phyloP scores from a whole-genome alignment of 2,797 vertebrate species.

The Sebastolobus alascanus region DNA sequence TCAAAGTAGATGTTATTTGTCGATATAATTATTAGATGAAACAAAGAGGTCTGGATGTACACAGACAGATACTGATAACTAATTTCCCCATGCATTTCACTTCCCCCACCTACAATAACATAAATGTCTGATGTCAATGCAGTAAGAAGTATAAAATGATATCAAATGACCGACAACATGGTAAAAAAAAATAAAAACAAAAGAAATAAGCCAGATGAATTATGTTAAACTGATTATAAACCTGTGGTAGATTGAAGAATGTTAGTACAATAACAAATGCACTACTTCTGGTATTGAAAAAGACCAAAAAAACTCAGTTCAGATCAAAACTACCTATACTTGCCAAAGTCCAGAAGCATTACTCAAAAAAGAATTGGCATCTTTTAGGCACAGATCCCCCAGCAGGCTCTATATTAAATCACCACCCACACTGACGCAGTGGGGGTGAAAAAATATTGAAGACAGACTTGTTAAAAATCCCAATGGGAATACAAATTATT shows the following conservation, averaged over 20 bases:
- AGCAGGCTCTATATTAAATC: not conserved
- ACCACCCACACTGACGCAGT: not conserved
- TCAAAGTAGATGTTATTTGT: not conserved
- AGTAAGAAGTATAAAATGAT: not conserved
- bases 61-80: not conserved
- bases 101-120: not conserved
- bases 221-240: not conserved
- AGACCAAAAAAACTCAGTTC: not conserved
- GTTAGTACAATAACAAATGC: not conserved
- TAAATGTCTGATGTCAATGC: not conserved
- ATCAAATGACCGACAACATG: not conserved
- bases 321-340: not conserved
- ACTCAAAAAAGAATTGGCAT: not conserved
- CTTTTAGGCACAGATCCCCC: not conserved
- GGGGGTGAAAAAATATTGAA: not conserved
- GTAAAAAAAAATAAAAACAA: no score
- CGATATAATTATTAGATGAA: not conserved
- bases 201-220: not conserved
- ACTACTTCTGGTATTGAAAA: not conserved
- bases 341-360: constrained; percentile 14
- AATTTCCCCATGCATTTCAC: not conserved
- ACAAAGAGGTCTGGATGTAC: not conserved
- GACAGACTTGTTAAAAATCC: not conserved
- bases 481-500: not conserved
- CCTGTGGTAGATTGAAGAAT: not conserved